Percentiles rank a stretch among this genome's conserved stretches.
phyloP scores from a whole-genome alignment of 23 tunicate species.

The Phallusia fumigata region DNA sequence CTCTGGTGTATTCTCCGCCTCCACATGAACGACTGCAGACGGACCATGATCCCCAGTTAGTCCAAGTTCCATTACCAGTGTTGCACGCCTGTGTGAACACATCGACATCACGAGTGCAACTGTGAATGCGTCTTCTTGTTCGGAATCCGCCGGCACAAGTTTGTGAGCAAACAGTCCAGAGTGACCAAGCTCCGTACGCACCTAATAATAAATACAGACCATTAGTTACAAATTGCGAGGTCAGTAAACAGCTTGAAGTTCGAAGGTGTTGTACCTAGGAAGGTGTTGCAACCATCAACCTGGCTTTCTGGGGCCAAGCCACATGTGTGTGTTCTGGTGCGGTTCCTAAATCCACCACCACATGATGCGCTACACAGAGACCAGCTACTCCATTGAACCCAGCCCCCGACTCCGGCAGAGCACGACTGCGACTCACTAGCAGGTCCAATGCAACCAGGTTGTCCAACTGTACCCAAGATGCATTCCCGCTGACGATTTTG shows the following conservation, averaged over 20 bases:
- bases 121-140: slow-evolving; percentile 50
- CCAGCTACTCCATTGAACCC: slow-evolving; percentile 50
- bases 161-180: slow-evolving; percentile 77
- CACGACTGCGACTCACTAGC: slow-evolving; percentile 30
- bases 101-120: slow-evolving; percentile 66
- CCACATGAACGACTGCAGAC: slow-evolving; percentile 70
- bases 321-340: slow-evolving; percentile 77
- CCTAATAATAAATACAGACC: slow-evolving; percentile 7
- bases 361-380: slow-evolving; percentile 66
- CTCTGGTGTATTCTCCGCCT: slow-evolving; percentile 64
- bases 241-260: not conserved
- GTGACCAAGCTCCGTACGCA: slow-evolving; percentile 45
- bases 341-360: slow-evolving; percentile 68
- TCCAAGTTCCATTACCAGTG: slow-evolving; percentile 50
- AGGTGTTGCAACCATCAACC: slow-evolving; percentile 67
- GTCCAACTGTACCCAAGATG: slow-evolving; percentile 33
- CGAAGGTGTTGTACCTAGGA: slow-evolving; percentile 33
- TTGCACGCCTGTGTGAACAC: slow-evolving; percentile 56
- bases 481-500: slow-evolving; percentile 35
- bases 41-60: slow-evolving; percentile 56
- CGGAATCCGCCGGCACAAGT: slow-evolving; percentile 74
- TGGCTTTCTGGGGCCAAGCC: slow-evolving; percentile 50
- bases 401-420: slow-evolving; percentile 35
- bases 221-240: not conserved
- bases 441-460: slow-evolving; percentile 55